Evolutionary conservation across 2,797 vertebrate species (phyloP).

Genomic region (Thripadectes ignobilis): DNA sequence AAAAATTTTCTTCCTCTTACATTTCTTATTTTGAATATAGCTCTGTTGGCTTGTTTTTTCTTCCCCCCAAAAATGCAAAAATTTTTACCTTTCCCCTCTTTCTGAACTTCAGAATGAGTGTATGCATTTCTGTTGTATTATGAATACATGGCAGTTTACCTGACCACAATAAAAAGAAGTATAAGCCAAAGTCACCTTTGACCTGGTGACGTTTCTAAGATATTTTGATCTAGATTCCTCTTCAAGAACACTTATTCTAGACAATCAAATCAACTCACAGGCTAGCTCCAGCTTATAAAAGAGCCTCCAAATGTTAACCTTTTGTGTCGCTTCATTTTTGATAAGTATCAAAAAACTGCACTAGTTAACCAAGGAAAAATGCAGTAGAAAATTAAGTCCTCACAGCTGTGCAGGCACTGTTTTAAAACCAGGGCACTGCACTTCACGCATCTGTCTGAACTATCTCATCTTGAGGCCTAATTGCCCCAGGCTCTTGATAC

Average conservation of each 20-base stretch:
- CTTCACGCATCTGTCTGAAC: background rate
- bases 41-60: background rate
- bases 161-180: background rate
- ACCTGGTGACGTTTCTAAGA: background rate
- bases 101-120: background rate
- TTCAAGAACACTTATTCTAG: background rate
- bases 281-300: background rate
- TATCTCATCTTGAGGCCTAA: background rate
- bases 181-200: background rate
- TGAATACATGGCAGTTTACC: background rate
- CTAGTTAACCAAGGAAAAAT: background rate
- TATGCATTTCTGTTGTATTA: background rate
- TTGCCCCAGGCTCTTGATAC: accelerated
- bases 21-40: background rate
- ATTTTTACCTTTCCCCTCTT: background rate
- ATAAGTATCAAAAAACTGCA: background rate
- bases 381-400: background rate
- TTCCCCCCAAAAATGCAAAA: accelerated
- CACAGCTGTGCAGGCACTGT: background rate
- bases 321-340: background rate
- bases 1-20: background rate
- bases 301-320: background rate
- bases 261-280: background rate
- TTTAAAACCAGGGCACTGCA: background rate
- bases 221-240: background rate